phyloP scores from a whole-genome alignment of 2,888 invertebrate species.

The Protula sp. region DNA sequence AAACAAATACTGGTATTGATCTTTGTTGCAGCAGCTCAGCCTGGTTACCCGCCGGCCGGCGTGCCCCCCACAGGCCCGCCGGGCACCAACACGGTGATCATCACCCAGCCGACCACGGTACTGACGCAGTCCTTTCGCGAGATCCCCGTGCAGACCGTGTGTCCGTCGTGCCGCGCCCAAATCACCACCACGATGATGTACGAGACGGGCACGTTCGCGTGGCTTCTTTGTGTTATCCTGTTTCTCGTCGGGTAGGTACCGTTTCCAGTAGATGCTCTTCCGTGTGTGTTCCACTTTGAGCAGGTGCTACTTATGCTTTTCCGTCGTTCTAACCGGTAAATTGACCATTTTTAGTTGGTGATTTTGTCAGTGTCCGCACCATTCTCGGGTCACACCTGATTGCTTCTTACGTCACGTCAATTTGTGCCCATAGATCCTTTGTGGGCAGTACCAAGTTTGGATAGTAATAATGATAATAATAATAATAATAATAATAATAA shows the following conservation, averaged over 20 bases:
- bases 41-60: constrained; percentile 1
- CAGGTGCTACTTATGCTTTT: not conserved
- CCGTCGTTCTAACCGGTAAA: not conserved
- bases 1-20: no score
- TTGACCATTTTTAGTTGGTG: not conserved
- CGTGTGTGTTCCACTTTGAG: not conserved
- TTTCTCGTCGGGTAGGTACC: constrained; percentile 41
- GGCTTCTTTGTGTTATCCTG: constrained; percentile 39
- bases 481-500: no score
- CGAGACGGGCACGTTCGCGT: constrained; percentile 44
- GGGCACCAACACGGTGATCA: constrained; percentile 26
- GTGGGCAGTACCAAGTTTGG: no score
- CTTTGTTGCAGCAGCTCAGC: constrained; percentile 1
- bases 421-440: no score
- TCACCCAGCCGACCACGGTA: constrained; percentile 29
- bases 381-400: no score
- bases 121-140: constrained; percentile 36
- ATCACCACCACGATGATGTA: constrained; percentile 38
- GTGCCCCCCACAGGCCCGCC: no score
- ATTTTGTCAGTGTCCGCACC: no score
- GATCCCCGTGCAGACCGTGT: constrained; percentile 22
- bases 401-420: no score
- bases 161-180: constrained; percentile 45
- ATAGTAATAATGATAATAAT: no score
- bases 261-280: not conserved